Conservation (phyloP, 2,888 invertebrate genomes). For the Drosophila multiciliata region DNA sequence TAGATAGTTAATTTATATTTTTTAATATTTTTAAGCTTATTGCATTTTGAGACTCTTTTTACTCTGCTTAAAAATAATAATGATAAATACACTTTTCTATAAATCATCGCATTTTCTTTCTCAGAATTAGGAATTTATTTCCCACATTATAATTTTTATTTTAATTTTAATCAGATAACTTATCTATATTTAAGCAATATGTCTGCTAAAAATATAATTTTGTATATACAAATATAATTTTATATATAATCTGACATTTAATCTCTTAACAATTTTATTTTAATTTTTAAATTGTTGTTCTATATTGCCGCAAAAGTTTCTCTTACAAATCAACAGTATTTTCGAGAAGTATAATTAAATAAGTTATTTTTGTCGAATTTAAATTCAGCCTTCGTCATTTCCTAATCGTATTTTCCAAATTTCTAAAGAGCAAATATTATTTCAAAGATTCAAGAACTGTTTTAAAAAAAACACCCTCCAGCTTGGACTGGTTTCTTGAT, state of each 20-base stretch:
- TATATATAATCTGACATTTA: too few relatives aligned
- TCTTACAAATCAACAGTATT: background rate
- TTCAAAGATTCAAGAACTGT: background rate
- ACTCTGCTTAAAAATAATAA: background rate
- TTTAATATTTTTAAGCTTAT: background rate
- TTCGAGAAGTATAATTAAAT: background rate
- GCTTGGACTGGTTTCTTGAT: conserved; percentile 7
- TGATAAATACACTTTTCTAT: background rate
- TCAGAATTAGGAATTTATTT: background rate
- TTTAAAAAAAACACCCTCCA: background rate
- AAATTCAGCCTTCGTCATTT: background rate
- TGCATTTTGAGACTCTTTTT: background rate
- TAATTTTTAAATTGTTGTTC: background rate
- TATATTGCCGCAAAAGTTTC: background rate
- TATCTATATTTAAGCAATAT: too few relatives aligned
- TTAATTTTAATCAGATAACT: too few relatives aligned
- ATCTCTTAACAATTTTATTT: too few relatives aligned
- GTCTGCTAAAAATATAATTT: too few relatives aligned
- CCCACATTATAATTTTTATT: background rate
- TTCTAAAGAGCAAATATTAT: background rate
- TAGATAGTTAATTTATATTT: too few relatives aligned
- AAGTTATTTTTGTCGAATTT: background rate
- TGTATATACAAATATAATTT: too few relatives aligned
- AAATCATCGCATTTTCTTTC: fast-evolving
- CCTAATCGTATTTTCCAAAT: background rate